phyloP scores from a whole-genome alignment of 2,888 invertebrate genomes.

The Sphaerophoria taeniata region DNA sequence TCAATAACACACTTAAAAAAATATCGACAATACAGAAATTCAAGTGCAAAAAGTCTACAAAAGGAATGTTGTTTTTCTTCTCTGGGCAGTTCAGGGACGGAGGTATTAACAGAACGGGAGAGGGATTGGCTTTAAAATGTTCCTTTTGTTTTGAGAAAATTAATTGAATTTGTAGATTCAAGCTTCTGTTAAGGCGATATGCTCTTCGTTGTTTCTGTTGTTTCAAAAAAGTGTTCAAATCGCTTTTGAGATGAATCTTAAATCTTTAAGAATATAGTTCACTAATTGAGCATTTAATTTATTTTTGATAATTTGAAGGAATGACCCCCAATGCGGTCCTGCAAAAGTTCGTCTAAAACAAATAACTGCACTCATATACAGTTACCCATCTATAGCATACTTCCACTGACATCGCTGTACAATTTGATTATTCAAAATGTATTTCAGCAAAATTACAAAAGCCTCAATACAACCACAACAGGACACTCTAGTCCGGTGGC shows the following conservation, averaged over 20 bases:
- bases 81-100: neutral
- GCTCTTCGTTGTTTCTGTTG: no score
- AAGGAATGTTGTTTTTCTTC: neutral
- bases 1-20: slow-evolving; percentile 63
- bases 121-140: no score
- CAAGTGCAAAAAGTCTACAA: slow-evolving; percentile 56
- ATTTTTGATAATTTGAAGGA: no score
- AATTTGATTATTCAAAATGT: slow-evolving; percentile 44
- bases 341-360: neutral
- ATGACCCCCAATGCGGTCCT: no score
- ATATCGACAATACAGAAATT: neutral
- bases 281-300: no score
- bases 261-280: no score
- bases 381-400: neutral
- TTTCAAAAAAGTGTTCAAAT: no score
- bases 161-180: no score
- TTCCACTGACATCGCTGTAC: neutral
- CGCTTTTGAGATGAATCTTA: no score
- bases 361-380: neutral
- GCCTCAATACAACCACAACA: slow-evolving; percentile 64
- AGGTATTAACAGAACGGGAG: no score
- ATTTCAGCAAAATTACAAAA: slow-evolving; percentile 64
- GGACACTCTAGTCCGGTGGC: slow-evolving; percentile 51
- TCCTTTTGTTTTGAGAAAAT: neutral
- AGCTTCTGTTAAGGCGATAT: no score